These are phyloP conservation scores for Hydroisotoma schaefferi DNA, from an alignment of 2,888 invertebrate genomes.

Conservation along the genomic window DNA sequence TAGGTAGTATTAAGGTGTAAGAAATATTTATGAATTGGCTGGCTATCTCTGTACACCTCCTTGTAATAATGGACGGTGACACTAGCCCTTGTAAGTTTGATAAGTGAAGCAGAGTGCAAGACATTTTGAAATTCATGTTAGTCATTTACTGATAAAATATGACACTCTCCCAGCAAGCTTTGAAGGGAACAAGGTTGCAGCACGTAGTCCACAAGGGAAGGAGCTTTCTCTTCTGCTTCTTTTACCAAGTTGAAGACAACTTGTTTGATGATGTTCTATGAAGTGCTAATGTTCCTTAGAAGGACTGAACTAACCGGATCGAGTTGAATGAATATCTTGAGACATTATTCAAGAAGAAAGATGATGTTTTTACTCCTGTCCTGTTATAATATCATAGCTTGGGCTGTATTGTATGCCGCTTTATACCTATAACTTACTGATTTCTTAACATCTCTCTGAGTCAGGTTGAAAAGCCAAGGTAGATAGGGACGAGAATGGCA, in stretches of 20 bases:
- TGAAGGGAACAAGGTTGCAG: conserved; percentile 3
- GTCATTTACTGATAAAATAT: conserved; percentile 10
- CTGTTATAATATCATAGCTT: too few species aligned
- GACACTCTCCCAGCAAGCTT: background rate
- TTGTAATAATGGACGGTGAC: background rate
- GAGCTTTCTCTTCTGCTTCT: background rate
- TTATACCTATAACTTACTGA: too few species aligned
- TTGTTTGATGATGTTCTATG: conserved; percentile 25
- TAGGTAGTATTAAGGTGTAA: too few species aligned
- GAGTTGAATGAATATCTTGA: background rate
- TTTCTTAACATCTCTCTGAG: too few species aligned
- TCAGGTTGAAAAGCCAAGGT: too few species aligned
- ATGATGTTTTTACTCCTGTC: background rate
- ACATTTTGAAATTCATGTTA: conserved; percentile 16
- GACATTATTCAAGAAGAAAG: conserved; percentile 15
- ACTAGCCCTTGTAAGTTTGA: conserved; percentile 4
- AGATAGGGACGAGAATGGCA: background rate
- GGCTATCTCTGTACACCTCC: background rate
- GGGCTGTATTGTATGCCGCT: too few species aligned
- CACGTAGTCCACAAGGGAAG: background rate
- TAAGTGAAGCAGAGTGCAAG: conserved; percentile 4
- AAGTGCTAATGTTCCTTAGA: conserved; percentile 29
- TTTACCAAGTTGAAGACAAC: conserved; percentile 1
- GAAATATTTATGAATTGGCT: too few species aligned
- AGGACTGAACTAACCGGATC: background rate